A percentile compares a stretch with the other conserved stretches of the same genome.
phyloP scores from a whole-genome alignment of 2,797 vertebrate genomes.

The Poeciliopsis gracilis region DNA sequence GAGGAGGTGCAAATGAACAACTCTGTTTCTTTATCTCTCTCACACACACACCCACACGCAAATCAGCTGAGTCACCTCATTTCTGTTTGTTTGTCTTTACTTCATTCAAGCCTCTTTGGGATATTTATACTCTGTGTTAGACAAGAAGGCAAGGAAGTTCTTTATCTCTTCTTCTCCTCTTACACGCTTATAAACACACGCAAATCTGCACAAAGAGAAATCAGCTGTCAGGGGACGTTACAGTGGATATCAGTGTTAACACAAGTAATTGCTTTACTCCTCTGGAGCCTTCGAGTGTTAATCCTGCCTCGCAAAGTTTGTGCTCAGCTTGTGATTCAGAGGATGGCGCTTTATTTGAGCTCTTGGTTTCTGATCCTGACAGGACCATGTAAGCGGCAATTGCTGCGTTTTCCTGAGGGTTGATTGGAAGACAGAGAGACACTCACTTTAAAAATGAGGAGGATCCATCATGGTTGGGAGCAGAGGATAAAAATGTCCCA shows the following conservation, averaged over 20 bases:
- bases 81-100: slow-evolving; percentile 71
- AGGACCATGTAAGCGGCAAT: slow-evolving; percentile 9
- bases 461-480: slow-evolving; percentile 47
- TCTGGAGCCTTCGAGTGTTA: slow-evolving; percentile 64
- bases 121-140: slow-evolving; percentile 39
- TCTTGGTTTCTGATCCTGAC: slow-evolving; percentile 29
- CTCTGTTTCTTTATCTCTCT: slow-evolving; percentile 14
- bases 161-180: slow-evolving; percentile 41
- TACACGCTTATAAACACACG: slow-evolving; percentile 27
- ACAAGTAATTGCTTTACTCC: slow-evolving; percentile 72
- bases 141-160: slow-evolving; percentile 29
- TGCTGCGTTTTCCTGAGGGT: slow-evolving; percentile 31
- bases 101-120: slow-evolving; percentile 46
- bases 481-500: slow-evolving; percentile 4
- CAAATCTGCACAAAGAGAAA: slow-evolving; percentile 40
- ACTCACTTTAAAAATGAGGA: slow-evolving; percentile 40
- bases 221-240: slow-evolving; percentile 56
- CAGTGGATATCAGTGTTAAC: slow-evolving; percentile 73
- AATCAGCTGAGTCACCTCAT: slow-evolving; percentile 55
- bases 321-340: slow-evolving; percentile 49
- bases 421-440: slow-evolving; percentile 29
- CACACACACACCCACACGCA: slow-evolving; percentile 10
- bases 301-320: slow-evolving; percentile 71
- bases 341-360: slow-evolving; percentile 42
- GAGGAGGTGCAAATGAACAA: slow-evolving; percentile 54